phyloP scores from a whole-genome alignment of 1,140 invertebrate species.

The Frieseomelitta varia region DNA sequence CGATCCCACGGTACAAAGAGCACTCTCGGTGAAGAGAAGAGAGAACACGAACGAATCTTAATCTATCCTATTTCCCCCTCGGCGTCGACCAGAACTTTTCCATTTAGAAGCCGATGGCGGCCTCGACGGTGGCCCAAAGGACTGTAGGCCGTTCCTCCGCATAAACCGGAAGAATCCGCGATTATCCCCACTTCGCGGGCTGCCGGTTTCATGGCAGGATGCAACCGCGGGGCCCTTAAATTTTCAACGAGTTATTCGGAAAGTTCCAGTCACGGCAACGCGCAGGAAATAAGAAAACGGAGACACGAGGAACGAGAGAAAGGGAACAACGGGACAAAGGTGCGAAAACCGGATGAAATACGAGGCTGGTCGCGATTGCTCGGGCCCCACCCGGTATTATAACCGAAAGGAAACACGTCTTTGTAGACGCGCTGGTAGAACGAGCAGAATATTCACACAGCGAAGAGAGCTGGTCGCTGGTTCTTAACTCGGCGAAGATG shows the following conservation, averaged over 20 bases:
- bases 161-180: slow-evolving; percentile 9
- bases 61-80: not conserved
- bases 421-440: not conserved
- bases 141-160: not conserved
- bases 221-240: slow-evolving; percentile 48
- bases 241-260: slow-evolving; percentile 58
- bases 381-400: not conserved
- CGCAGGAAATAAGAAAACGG: not conserved
- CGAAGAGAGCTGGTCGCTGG: slow-evolving; percentile 17
- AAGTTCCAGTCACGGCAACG: slow-evolving; percentile 31
- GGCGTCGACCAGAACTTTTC: slow-evolving; percentile 13
- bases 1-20: not conserved
- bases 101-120: not conserved
- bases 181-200: slow-evolving; percentile 26
- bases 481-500: slow-evolving; percentile 69
- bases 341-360: slow-evolving; percentile 55
- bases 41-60: not conserved
- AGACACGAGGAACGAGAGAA: not conserved
- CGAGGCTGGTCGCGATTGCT: slow-evolving; percentile 54
- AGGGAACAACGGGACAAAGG: slow-evolving; percentile 14
- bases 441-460: slow-evolving; percentile 12
- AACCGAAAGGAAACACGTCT: slow-evolving; percentile 27
- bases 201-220: slow-evolving; percentile 32
- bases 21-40: too few species aligned
- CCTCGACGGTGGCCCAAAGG: too few species aligned